Evolutionary conservation across 2,888 invertebrate genomes (phyloP).

Genomic region (Campaea margaritaria): DNA sequence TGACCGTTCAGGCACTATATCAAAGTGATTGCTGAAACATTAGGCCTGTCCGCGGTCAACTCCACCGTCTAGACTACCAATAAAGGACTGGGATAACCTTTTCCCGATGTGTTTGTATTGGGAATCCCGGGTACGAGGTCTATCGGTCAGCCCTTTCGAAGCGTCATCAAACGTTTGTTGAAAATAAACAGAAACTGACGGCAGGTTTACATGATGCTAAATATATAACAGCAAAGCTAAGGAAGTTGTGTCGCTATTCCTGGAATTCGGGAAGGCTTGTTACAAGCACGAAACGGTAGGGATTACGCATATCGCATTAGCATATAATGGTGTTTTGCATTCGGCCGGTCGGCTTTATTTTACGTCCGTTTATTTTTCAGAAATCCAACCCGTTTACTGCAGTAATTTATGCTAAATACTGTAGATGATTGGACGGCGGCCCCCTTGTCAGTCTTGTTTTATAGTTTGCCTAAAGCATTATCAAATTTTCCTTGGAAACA

Average conservation of each 20-base stretch:
- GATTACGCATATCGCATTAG: slow-evolving; percentile 78
- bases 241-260: slow-evolving; percentile 59
- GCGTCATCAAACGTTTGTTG: slow-evolving; percentile 7
- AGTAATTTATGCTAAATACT: slow-evolving; percentile 82
- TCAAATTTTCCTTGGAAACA: slow-evolving; percentile 48
- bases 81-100: slow-evolving; percentile 53
- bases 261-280: slow-evolving; percentile 63
- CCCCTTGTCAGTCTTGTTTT: slow-evolving; percentile 60
- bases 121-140: slow-evolving; percentile 31
- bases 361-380: slow-evolving; percentile 77
- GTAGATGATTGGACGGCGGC: slow-evolving; percentile 71
- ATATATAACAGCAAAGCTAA: slow-evolving; percentile 44
- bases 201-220: slow-evolving; percentile 31
- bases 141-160: slow-evolving; percentile 11
- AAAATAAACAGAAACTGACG: slow-evolving; percentile 19
- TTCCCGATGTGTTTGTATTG: slow-evolving; percentile 38
- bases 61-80: slow-evolving; percentile 64
- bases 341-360: slow-evolving; percentile 69
- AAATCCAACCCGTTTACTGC: slow-evolving; percentile 71
- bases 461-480: slow-evolving; percentile 50
- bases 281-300: slow-evolving; percentile 65
- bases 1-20: slow-evolving; percentile 61
- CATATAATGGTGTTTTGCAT: slow-evolving; percentile 83
- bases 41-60: slow-evolving; percentile 63
- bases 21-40: slow-evolving; percentile 69